Conservation (phyloP, 2,797 vertebrate genomes). For the Acrossocheilus fasciatus region DNA sequence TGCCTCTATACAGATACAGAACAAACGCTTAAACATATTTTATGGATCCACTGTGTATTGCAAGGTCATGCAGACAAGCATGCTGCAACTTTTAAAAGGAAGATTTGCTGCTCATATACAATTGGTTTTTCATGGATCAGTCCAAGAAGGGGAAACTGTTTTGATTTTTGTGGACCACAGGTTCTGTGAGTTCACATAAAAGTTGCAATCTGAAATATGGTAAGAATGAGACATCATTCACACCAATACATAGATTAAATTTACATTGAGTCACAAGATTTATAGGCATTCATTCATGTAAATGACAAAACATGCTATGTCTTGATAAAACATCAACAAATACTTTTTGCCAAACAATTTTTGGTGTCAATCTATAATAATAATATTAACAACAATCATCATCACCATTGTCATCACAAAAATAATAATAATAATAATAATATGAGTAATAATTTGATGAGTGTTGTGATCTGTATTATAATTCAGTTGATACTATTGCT, state of each 20-base stretch:
- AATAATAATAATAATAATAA: too few species aligned
- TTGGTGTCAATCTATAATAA: not conserved
- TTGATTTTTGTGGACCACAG: not conserved
- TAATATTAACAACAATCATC: too few species aligned
- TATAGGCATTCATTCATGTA: not conserved
- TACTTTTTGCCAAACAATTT: not conserved
- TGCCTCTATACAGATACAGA: conserved; percentile 17
- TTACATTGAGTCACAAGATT: not conserved
- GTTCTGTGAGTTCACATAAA: conserved; percentile 1
- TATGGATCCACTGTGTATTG: conserved; percentile 28
- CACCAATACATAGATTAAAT: not conserved
- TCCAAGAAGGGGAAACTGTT: too few species aligned
- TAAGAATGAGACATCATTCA: not conserved
- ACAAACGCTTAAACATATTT: not conserved
- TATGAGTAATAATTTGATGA: not conserved
- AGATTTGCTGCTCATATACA: conserved; percentile 30
- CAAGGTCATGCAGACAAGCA: conserved; percentile 15
- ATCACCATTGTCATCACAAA: too few species aligned
- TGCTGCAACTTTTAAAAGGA: not conserved
- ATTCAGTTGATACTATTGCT: not conserved
- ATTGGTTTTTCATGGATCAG: not conserved
- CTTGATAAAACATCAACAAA: not conserved
- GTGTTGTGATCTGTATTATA: not conserved
- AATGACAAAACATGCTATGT: not conserved
- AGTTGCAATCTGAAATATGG: conserved; percentile 18